Evolutionary conservation across 1,140 invertebrate genomes (phyloP).

Genomic region (Micrasema longulum): DNA sequence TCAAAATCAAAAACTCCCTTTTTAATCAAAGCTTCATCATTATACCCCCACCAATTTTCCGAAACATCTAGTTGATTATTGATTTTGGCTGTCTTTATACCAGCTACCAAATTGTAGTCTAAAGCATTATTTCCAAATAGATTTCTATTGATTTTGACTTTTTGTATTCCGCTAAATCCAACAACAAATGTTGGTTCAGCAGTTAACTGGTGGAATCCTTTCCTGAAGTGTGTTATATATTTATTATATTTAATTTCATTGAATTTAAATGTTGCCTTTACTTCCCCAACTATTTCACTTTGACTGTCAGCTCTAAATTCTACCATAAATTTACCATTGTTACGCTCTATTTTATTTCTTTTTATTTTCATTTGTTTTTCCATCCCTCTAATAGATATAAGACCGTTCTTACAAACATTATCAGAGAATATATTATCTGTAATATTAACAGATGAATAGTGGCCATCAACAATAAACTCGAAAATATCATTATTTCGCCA

Average conservation of each 20-base stretch:
- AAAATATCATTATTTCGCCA: constrained; percentile 90
- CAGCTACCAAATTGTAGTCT: constrained; percentile 94
- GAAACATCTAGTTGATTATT: constrained; percentile 88
- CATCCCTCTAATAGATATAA: constrained; percentile 93
- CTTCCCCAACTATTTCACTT: constrained; percentile 89
- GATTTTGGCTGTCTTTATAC: constrained; percentile 87
- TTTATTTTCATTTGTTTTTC: constrained; percentile 93
- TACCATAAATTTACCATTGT: constrained; percentile 87
- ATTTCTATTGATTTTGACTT: constrained; percentile 91
- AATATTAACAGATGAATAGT: constrained; percentile 89
- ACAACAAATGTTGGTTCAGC: constrained; percentile 84
- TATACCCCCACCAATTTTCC: constrained; percentile 97
- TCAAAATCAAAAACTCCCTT: constrained; percentile 98
- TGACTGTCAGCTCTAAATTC: constrained; percentile 93
- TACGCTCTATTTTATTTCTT: constrained; percentile 82
- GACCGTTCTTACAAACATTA: constrained; percentile 85
- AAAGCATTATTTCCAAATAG: constrained; percentile 89
- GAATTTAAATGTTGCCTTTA: constrained; percentile 81
- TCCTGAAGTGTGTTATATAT: constrained; percentile 58
- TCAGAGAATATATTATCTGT: constrained; percentile 87
- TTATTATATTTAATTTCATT: constrained; percentile 86
- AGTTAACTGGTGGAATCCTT: constrained; percentile 66
- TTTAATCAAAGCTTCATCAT: constrained; percentile 77
- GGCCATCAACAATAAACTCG: constrained; percentile 87
- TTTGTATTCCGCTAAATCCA: constrained; percentile 94